phyloP scores from a whole-genome alignment of 1,140 invertebrate genomes.

The Rhopalosiphum padi region DNA sequence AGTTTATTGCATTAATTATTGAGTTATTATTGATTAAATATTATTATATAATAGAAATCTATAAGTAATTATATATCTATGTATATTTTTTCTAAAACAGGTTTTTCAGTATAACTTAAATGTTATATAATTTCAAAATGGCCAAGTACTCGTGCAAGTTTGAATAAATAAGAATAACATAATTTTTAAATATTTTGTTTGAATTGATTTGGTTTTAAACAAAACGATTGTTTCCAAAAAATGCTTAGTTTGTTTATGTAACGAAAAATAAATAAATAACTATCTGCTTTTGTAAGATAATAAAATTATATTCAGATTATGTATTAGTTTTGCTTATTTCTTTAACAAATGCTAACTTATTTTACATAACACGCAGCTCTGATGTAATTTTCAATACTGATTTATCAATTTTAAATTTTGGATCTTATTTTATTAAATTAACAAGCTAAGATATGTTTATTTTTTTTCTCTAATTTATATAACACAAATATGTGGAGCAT shows the following conservation, averaged over 20 bases:
- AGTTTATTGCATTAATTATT: too few species aligned
- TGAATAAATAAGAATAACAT: background rate
- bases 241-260: background rate
- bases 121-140: background rate
- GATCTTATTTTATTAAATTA: background rate
- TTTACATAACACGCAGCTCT: background rate
- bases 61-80: too few species aligned
- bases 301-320: background rate
- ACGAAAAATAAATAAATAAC: background rate
- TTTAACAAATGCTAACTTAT: background rate
- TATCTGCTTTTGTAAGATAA: background rate
- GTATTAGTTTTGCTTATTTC: background rate
- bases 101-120: too few species aligned
- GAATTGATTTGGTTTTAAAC: too few species aligned
- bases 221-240: background rate
- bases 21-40: too few species aligned
- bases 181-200: background rate
- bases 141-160: background rate
- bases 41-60: too few species aligned
- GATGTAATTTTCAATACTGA: background rate
- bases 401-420: too few species aligned
- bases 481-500: too few species aligned
- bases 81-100: too few species aligned
- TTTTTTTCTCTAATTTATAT: background rate
- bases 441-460: background rate